phyloP scores from a whole-genome alignment of 2,888 invertebrate genomes.

The Athalia circularis region DNA sequence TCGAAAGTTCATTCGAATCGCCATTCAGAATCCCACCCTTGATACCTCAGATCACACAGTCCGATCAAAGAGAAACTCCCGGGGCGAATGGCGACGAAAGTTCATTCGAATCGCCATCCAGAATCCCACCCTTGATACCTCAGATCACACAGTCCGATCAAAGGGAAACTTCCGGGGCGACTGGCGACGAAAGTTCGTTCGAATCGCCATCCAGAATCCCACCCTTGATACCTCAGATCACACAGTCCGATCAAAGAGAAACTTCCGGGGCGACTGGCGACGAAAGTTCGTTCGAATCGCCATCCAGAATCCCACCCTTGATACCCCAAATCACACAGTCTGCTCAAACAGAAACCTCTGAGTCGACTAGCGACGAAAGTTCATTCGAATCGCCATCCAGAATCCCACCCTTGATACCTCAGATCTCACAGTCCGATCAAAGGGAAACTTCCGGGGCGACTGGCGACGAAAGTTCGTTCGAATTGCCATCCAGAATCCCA shows the following conservation, averaged over 20 bases:
- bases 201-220: not conserved
- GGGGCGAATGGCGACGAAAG: not conserved
- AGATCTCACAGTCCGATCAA: no score
- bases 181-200: not conserved
- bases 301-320: no score
- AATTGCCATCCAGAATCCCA: not conserved
- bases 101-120: not conserved
- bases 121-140: not conserved
- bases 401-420: no score
- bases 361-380: no score
- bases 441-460: no score
- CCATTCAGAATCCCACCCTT: not conserved
- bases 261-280: no score
- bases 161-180: not conserved
- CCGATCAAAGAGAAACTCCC: not conserved
- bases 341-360: no score
- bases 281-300: no score
- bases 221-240: not conserved
- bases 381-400: no score
- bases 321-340: no score
- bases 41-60: not conserved
- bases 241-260: no score
- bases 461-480: not conserved
- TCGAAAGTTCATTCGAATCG: not conserved
- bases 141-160: not conserved